Percentiles rank a stretch among this genome's conserved stretches.
These are phyloP conservation scores for Microctonus hyperodae DNA, from an alignment of 2,888 invertebrate species.

Conservation along the genomic window DNA sequence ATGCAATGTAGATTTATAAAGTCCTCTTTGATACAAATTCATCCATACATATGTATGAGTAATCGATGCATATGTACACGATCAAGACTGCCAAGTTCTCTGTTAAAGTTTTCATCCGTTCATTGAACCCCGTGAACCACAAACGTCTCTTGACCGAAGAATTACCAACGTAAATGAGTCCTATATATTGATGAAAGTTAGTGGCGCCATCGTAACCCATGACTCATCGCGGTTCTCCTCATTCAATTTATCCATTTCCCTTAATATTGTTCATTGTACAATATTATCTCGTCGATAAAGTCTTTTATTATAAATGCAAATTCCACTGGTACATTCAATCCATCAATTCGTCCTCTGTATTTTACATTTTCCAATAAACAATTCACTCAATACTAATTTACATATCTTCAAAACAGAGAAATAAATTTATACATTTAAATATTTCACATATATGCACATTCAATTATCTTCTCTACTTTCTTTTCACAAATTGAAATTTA, in stretches of 20 bases:
- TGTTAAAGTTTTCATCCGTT: slow-evolving; percentile 17
- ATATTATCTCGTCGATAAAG: background rate
- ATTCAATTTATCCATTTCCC: slow-evolving; percentile 26
- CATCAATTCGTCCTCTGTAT: background rate
- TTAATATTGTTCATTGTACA: slow-evolving; percentile 19
- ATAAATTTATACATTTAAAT: too few relatives aligned
- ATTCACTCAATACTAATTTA: background rate
- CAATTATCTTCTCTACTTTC: too few relatives aligned
- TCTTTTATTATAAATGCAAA: slow-evolving; percentile 21
- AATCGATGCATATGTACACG: slow-evolving; percentile 19
- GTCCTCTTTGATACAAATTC: too few relatives aligned
- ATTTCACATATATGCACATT: too few relatives aligned
- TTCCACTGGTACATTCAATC: background rate
- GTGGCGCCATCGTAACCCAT: slow-evolving; percentile 14
- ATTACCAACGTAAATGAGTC: slow-evolving; percentile 45
- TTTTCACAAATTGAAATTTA: too few relatives aligned
- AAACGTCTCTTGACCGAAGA: slow-evolving; percentile 31
- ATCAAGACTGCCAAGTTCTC: background rate
- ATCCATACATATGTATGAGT: slow-evolving; percentile 25
- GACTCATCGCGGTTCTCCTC: slow-evolving; percentile 21
- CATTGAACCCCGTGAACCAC: background rate
- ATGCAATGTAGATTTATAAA: background rate
- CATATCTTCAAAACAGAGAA: too few relatives aligned
- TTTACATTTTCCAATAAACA: background rate
- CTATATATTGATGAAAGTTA: slow-evolving; percentile 38